Conservation (phyloP, 2,888 invertebrate species). For the Drosophila borealis region DNA sequence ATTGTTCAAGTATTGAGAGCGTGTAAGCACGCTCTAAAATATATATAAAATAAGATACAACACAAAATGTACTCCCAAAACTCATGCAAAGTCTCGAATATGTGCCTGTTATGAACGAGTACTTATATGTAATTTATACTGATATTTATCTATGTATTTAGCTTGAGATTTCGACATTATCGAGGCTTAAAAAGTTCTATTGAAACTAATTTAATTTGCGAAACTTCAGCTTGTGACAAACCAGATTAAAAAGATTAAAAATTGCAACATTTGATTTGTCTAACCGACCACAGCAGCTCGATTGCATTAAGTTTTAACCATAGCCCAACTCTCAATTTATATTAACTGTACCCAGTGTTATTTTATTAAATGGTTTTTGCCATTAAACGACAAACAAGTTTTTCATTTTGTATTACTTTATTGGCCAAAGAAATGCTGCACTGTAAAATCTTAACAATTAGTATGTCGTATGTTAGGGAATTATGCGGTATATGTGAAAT, state of each 20-base stretch:
- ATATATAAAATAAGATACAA: constrained; percentile 9
- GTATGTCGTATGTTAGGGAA: constrained; percentile 39
- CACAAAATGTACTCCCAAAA: constrained; percentile 30
- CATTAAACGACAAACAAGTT: constrained; percentile 18
- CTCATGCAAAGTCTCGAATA: constrained; percentile 45
- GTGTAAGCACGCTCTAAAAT: constrained; percentile 54
- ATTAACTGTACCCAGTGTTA: constrained; percentile 45
- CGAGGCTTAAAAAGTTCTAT: constrained; percentile 26
- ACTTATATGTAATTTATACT: constrained; percentile 35
- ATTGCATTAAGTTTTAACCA: constrained; percentile 17
- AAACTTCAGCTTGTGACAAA: neutral
- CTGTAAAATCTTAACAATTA: constrained; percentile 54
- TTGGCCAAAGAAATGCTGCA: constrained; percentile 46
- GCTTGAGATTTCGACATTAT: constrained; percentile 9
- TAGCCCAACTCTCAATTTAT: constrained; percentile 11
- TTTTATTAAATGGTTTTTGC: constrained; percentile 64
- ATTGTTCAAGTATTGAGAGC: constrained; percentile 66
- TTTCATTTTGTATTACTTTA: constrained; percentile 41
- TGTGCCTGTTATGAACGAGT: constrained; percentile 63
- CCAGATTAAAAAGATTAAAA: neutral
- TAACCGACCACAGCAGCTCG: neutral
- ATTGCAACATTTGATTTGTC: neutral
- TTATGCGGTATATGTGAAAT: constrained; percentile 45
- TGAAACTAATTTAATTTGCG: constrained; percentile 20
- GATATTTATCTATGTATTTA: constrained; percentile 30